Evolutionary conservation across 2,113 vertebrate genomes (phyloP).

Genomic region (Triplophysa dalaica): DNA sequence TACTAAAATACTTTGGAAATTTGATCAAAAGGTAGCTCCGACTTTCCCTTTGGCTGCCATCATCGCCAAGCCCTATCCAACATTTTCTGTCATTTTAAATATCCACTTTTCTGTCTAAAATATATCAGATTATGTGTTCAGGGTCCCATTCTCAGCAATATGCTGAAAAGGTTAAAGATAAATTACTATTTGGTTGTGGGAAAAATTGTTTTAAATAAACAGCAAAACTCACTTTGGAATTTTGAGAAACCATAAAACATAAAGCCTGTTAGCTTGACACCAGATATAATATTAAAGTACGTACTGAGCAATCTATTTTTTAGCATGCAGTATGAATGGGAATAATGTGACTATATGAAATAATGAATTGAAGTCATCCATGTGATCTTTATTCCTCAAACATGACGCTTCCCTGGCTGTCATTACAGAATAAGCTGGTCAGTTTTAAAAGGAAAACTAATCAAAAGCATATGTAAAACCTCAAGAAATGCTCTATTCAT

Average conservation of each 20-base stretch:
- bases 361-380: neutral
- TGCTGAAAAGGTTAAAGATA: too few species aligned
- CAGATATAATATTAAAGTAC: conserved; percentile 1
- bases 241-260: too few species aligned
- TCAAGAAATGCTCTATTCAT: neutral
- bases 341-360: neutral
- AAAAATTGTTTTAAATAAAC: neutral
- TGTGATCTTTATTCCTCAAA: neutral
- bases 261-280: neutral
- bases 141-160: too few species aligned
- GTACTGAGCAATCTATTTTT: neutral
- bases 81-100: too few species aligned
- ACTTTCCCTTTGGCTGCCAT: too few species aligned
- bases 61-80: too few species aligned
- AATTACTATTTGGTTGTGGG: too few species aligned
- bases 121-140: too few species aligned
- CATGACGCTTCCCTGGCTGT: neutral
- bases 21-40: too few species aligned
- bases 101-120: too few species aligned
- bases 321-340: neutral
- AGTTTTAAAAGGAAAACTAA: neutral
- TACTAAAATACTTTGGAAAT: too few species aligned
- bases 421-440: neutral
- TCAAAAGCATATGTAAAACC: neutral
- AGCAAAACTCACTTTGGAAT: neutral